Conservation (phyloP, 2,113 vertebrate genomes). For the Morone chrysops region DNA sequence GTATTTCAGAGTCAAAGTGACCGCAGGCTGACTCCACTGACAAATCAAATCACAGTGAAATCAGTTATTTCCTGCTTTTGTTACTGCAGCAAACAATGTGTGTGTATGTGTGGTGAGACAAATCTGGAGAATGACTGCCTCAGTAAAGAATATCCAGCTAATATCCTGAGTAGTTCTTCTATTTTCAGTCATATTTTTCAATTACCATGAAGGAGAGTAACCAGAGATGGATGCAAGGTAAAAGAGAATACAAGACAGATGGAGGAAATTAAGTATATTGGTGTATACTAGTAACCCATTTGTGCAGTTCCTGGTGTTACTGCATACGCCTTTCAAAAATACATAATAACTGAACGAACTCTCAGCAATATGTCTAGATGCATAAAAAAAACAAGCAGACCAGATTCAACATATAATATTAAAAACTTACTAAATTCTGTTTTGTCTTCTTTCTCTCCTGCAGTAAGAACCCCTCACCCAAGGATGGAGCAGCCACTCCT, state of each 20-base stretch:
- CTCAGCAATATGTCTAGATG: background rate
- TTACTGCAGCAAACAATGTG: background rate
- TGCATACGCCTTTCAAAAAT: background rate
- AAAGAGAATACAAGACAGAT: background rate
- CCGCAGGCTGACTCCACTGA: slow-evolving; percentile 88
- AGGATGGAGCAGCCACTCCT: slow-evolving; percentile 90
- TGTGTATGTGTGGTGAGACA: background rate
- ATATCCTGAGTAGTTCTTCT: background rate
- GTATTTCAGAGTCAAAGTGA: slow-evolving; percentile 90
- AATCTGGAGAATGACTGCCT: no score
- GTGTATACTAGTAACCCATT: no score
- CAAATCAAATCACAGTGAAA: slow-evolving; percentile 93
- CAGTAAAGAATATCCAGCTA: background rate
- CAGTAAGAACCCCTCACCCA: slow-evolving; percentile 95
- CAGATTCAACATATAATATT: background rate
- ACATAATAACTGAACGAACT: background rate
- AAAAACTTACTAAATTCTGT: slow-evolving; percentile 5
- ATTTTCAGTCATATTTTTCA: background rate
- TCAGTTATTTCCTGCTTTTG: slow-evolving; percentile 86
- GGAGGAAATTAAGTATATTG: slow-evolving; percentile 2
- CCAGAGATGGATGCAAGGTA: background rate
- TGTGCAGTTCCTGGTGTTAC: background rate
- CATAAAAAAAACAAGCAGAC: background rate
- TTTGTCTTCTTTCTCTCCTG: slow-evolving; percentile 39
- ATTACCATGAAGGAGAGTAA: background rate